These are phyloP conservation scores for Temnopleurus reevesii DNA, from an alignment of 53 echinoderm and acorn worm species.

Conservation along the genomic window DNA sequence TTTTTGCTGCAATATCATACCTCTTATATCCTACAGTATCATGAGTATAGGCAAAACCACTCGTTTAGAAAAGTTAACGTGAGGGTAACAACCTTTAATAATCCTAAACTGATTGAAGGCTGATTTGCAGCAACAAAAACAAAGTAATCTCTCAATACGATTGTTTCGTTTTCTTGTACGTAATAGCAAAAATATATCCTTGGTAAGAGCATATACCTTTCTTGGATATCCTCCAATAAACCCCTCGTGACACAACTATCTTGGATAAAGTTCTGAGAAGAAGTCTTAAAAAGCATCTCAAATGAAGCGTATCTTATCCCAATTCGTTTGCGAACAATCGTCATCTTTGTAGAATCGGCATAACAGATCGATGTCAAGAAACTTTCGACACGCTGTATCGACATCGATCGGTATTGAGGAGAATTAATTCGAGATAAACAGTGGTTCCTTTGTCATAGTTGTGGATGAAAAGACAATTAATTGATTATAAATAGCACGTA, in stretches of 20 bases:
- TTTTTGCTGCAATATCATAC: too few species aligned
- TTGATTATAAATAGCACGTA: too few species aligned
- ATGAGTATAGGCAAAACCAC: too few species aligned
- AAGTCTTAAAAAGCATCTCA: background rate
- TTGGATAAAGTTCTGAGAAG: background rate
- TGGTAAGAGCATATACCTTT: too few species aligned
- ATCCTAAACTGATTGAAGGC: too few species aligned
- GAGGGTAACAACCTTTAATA: too few species aligned
- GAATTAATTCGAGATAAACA: background rate
- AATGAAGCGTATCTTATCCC: slow-evolving; percentile 14
- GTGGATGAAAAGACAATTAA: background rate
- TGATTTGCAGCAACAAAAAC: too few species aligned
- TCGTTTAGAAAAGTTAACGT: too few species aligned
- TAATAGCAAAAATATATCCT: too few species aligned
- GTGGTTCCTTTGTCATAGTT: background rate
- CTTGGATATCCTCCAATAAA: background rate
- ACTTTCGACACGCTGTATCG: background rate
- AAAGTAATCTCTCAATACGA: too few species aligned
- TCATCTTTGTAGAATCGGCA: background rate
- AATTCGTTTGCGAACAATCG: background rate
- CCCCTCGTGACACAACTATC: background rate
- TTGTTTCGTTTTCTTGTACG: too few species aligned
- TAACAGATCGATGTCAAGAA: slow-evolving; percentile 1
- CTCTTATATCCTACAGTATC: too few species aligned
- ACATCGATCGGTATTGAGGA: background rate